Conservation (phyloP, 2,797 vertebrate species). For the Mus spretus region DNA sequence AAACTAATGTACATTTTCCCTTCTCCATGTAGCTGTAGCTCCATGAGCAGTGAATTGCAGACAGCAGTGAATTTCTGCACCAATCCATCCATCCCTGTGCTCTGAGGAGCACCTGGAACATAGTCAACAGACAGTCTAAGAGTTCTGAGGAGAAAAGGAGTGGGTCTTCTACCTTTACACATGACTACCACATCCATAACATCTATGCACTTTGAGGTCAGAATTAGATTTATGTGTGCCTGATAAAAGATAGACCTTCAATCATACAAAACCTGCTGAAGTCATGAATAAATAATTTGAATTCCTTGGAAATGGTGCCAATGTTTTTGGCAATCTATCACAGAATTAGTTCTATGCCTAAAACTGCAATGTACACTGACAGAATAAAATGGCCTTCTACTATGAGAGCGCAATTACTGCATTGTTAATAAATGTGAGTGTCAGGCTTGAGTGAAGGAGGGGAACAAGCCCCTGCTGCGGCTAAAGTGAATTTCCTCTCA, state of each 20-base stretch:
- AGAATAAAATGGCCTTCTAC: slow-evolving; percentile 61
- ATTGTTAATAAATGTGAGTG: slow-evolving; percentile 50
- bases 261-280: slow-evolving; percentile 20
- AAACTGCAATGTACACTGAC: slow-evolving; percentile 49
- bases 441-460: slow-evolving; percentile 11
- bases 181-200: background rate
- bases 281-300: slow-evolving; percentile 36
- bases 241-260: slow-evolving; percentile 13
- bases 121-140: background rate
- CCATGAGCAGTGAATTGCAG: background rate
- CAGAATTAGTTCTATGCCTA: slow-evolving; percentile 57
- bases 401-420: slow-evolving; percentile 39
- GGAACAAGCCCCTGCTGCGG: slow-evolving; percentile 30
- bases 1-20: background rate
- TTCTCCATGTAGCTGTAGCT: background rate
- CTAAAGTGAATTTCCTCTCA: slow-evolving; percentile 54
- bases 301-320: slow-evolving; percentile 46
- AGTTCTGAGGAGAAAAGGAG: background rate
- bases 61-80: background rate
- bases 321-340: slow-evolving; percentile 53
- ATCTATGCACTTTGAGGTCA: background rate
- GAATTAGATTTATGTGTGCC: background rate
- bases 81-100: background rate
- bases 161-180: background rate
- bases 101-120: background rate